phyloP scores from a whole-genome alignment of 2,888 invertebrate species.

The Cheiracanthium punctorium region DNA sequence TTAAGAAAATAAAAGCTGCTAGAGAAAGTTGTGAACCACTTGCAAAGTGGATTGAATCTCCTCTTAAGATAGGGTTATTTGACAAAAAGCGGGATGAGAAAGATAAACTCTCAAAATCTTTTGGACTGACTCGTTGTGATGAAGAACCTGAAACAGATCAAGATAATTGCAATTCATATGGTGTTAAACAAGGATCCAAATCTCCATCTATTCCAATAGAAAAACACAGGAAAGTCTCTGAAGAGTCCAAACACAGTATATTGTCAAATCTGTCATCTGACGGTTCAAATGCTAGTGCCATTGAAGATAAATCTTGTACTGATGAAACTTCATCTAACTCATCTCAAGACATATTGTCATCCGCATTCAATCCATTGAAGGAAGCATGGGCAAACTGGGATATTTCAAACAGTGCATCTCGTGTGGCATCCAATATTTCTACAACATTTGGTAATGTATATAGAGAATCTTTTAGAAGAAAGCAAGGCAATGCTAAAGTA shows the following conservation, averaged over 20 bases:
- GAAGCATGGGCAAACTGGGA: constrained; percentile 71
- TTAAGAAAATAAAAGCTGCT: constrained; percentile 68
- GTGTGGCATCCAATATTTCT: constrained; percentile 69
- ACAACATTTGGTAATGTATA: constrained; percentile 71
- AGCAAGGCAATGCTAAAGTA: constrained; percentile 59
- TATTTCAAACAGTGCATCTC: constrained; percentile 54
- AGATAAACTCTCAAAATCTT: constrained; percentile 40
- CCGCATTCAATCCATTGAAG: constrained; percentile 71
- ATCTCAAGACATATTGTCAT: constrained; percentile 51
- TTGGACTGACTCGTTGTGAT: constrained; percentile 46
- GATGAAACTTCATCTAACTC: constrained; percentile 17
- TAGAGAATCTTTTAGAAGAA: constrained; percentile 51
- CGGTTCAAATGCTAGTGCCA: constrained; percentile 21
- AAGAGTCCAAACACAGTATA: constrained; percentile 40
- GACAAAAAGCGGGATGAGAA: constrained; percentile 72
- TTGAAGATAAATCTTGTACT: constrained; percentile 16
- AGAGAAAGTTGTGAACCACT: constrained; percentile 28
- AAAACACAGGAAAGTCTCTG: constrained; percentile 56
- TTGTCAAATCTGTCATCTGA: constrained; percentile 44
- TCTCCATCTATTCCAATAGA: constrained; percentile 68
- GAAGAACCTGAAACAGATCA: constrained; percentile 61
- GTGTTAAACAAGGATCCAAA: constrained; percentile 23
- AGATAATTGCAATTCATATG: constrained; percentile 12
- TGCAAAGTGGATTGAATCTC: constrained; percentile 48
- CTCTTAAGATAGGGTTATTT: constrained; percentile 36